Percentiles rank a stretch among this genome's conserved stretches.
Evolutionary conservation across 2,113 vertebrate species (phyloP).

Genomic region (Nothocercus julius): DNA sequence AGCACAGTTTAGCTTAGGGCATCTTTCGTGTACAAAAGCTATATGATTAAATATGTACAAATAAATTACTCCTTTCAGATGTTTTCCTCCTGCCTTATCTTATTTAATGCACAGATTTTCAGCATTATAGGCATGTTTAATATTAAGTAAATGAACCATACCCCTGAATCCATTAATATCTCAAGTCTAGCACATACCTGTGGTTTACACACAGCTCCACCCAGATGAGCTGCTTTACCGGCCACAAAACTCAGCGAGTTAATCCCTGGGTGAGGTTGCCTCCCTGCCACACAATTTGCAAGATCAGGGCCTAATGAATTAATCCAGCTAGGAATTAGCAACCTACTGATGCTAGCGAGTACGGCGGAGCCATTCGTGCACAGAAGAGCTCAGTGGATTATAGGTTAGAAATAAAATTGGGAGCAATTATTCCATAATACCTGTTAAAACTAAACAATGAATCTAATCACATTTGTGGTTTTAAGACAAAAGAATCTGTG

Average conservation of each 20-base stretch:
- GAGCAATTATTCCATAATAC: background rate
- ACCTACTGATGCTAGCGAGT: background rate
- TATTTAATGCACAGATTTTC: background rate
- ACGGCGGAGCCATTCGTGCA: background rate
- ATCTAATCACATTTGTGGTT: background rate
- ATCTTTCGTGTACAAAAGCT: background rate
- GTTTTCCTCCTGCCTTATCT: background rate
- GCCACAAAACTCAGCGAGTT: background rate
- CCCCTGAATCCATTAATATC: background rate
- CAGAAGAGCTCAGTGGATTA: background rate
- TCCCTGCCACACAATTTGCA: background rate
- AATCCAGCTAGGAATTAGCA: background rate
- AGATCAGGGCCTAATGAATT: background rate
- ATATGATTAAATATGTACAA: background rate
- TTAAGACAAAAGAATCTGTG: background rate
- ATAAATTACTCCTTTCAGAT: background rate
- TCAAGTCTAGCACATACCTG: background rate
- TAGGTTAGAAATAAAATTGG: background rate
- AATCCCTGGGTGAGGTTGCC: background rate
- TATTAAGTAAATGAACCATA: background rate
- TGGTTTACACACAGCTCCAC: background rate
- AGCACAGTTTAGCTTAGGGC: background rate
- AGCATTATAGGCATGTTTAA: background rate
- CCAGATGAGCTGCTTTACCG: background rate
- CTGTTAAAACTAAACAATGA: background rate